Evolutionary conservation across 2,888 invertebrate species (phyloP).

Genomic region (Netelia fuscicornis): DNA sequence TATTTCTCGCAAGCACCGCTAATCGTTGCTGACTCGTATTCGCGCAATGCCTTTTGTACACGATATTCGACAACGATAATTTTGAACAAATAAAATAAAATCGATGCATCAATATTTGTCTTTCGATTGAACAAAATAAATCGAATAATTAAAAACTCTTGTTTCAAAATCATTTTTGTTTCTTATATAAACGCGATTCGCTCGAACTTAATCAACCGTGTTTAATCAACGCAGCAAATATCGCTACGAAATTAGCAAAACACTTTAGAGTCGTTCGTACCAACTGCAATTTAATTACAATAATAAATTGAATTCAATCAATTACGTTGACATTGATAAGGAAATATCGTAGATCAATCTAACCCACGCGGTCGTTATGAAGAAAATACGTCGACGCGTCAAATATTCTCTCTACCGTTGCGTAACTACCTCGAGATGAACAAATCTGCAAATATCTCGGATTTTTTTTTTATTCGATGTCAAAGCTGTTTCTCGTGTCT

Average conservation of each 20-base stretch:
- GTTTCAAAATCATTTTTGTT: too few relatives aligned
- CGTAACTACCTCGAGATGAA: slow-evolving; percentile 30
- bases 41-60: slow-evolving; percentile 19
- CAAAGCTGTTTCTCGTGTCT: slow-evolving; percentile 6
- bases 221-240: not conserved
- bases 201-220: too few relatives aligned
- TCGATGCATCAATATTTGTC: too few relatives aligned
- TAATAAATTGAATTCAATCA: slow-evolving; percentile 31
- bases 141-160: too few relatives aligned
- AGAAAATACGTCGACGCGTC: slow-evolving; percentile 16
- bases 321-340: slow-evolving; percentile 49
- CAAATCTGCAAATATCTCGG: slow-evolving; percentile 29
- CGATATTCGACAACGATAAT: not conserved
- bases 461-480: slow-evolving; percentile 28
- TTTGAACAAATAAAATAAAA: not conserved
- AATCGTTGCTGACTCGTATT: slow-evolving; percentile 29
- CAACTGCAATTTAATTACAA: slow-evolving; percentile 29
- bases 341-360: slow-evolving; percentile 30
- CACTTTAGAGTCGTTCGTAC: not conserved
- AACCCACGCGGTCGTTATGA: slow-evolving; percentile 37
- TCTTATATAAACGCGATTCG: too few relatives aligned
- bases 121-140: too few relatives aligned
- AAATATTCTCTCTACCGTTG: slow-evolving; percentile 11
- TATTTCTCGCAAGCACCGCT: slow-evolving; percentile 54
- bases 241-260: slow-evolving; percentile 20